Base-by-base conservation (phyloP, 35 echinoderm and acorn worm genomes). In the Anneissia japonica region DNA sequence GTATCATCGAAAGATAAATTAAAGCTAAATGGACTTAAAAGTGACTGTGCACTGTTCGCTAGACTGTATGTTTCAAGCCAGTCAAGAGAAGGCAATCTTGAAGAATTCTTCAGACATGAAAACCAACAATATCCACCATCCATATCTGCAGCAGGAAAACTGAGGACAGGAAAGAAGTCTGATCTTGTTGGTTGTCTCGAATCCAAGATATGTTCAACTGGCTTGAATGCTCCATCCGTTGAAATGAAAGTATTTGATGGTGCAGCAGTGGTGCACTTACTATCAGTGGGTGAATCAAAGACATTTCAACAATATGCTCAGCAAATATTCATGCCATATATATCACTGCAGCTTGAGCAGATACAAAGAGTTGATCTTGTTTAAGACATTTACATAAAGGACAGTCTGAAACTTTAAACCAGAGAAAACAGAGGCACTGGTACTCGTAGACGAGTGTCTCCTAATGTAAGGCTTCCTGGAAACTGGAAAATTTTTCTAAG, bases 51-150 rank as follows among this genome's bases (percentile, higher is more conserved):
- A 82, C 19, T 88, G 31, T 88, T 88, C 79, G 80, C 87, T 19
- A 30, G 77, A 26, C 77, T 88, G 10, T 88, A 82, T 46, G 80
- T 88, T 72, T 77, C 43, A 64, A 81, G 87, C 37, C 87, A 88
- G 21, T 32, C 30, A 19, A 55, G 87, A 31, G 43, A 82, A 17
- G 86, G 86, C 5, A 56, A 88, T 55, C n/a, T 88, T 19, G 55
- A 88, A 31, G 46, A 82, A 16, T 82, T 75, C 73, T 79, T 85
- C 31, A 13, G 74, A 34, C 85, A 79, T 51, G 39, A 87, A n/a
- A 87, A 79, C 38, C 85, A 87, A 41, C 32, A 64, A 16, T 76
- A 38, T 72, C 82, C 82, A n/a, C 38, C 87, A 46, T 31, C 45
- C 13, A 31, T 82, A 6, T 88, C 77, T 31, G 10, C 80, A 14